Evolutionary conservation across 2,113 vertebrate genomes (phyloP), one percentile per base, ranked within the genome.

Genomic region (Labrus mixtus): DNA sequence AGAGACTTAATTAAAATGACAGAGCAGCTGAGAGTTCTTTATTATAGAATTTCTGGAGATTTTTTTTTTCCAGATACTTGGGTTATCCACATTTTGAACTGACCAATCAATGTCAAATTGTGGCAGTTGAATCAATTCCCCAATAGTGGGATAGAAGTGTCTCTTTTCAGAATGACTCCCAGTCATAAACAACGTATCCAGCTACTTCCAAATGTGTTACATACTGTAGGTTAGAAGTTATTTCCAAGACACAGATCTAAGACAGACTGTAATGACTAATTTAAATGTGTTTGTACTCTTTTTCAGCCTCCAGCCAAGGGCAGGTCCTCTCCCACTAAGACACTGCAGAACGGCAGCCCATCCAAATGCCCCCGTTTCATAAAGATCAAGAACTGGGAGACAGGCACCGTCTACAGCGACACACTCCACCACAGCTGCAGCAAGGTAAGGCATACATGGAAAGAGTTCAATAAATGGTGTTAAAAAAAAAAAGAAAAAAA

Each of bases 321-420:
- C 25, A 93, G 61, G 62, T 93, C 93, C 76, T 98, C 98, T 0
- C 97, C 96, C 0, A 92, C 92, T 0, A 97, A 94, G 92, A 92
- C 66, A 0, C 15, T 92, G 9, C 90, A 80, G 78, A 96, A 98
- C 0, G 96, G 95, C 58, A 99, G 98, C 73, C 98, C 98, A 22
- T 96, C 97, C 85, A 98, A 98, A 84, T 97, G 97, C 79, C 97
- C 97, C 0, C 95, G 96, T 12, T 99, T 97, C 60, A 91, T 98
- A 78, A 99, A 98, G 82, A 92, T 99, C 87, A 97, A 95, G 92
- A 99, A 99, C 93, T 98, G 96, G 97, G 98, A 99, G 91, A 97
- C 93, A 0, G 96, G 96, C 0, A 92, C 93, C 0, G 65, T 97
- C 68, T 95, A 96, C 79, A 96, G 89, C 0, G 98, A 99, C 83